These are phyloP conservation scores for Nanorana parkeri DNA, from an alignment of 2,113 vertebrate species.

Conservation along the genomic window DNA sequence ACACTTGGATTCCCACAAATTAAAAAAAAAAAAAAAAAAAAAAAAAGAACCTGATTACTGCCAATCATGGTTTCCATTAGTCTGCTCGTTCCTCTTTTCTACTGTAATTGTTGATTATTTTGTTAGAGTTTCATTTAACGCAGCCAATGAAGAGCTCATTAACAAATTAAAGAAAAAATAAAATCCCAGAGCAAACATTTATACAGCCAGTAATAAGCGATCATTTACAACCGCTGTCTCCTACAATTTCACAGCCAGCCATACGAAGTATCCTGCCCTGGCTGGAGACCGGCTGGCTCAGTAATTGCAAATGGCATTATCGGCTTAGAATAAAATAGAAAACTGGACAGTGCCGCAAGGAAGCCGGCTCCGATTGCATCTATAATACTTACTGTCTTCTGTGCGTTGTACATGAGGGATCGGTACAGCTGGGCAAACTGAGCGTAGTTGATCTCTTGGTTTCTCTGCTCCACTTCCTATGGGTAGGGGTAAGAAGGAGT, in stretches of 20 bases:
- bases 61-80: background rate
- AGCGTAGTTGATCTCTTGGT: slow-evolving; percentile 90
- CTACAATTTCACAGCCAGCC: too few species aligned
- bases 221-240: background rate
- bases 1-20: background rate
- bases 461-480: slow-evolving; percentile 94
- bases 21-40: too few species aligned
- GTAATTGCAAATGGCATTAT: background rate
- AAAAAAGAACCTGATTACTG: background rate
- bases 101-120: background rate
- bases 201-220: background rate
- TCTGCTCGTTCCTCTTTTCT: background rate
- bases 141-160: background rate
- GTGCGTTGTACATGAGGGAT: slow-evolving; percentile 94
- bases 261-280: background rate
- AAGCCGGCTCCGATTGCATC: fast-evolving
- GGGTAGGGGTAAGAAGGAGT: background rate
- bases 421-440: slow-evolving; percentile 95
- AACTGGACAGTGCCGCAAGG: background rate
- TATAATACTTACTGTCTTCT: slow-evolving; percentile 82
- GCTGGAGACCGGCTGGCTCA: slow-evolving; percentile 1
- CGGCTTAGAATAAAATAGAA: background rate
- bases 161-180: background rate
- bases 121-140: background rate
- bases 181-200: background rate